Conservation (phyloP, 2,797 vertebrate species). For the Crypturellus tataupa region DNA sequence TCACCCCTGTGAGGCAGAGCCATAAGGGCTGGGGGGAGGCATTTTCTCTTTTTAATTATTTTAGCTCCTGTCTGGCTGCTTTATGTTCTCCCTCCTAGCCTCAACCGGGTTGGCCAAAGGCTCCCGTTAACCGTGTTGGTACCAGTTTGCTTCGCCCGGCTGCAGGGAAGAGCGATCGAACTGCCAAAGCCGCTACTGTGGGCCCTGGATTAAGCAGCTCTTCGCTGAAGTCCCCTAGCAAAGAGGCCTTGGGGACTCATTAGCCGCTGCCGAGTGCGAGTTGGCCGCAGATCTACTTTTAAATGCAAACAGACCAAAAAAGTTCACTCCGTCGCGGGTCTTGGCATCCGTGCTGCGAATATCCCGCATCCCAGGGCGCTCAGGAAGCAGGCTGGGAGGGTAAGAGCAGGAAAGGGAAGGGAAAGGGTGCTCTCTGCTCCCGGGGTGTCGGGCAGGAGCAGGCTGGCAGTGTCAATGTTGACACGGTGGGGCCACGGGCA, state of each 20-base stretch:
- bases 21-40: neutral
- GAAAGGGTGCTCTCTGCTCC: neutral
- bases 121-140: neutral
- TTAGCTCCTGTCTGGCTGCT: neutral
- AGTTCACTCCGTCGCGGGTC: accelerated
- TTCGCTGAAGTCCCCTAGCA: neutral
- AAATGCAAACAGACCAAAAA: accelerated
- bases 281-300: neutral
- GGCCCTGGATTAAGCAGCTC: neutral
- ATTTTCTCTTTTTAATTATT: neutral
- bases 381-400: neutral
- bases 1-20: neutral
- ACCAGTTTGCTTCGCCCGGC: neutral
- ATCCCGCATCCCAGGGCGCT: accelerated
- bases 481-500: too few species aligned
- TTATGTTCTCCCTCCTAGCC: neutral
- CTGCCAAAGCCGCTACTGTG: neutral
- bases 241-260: constrained; percentile 42
- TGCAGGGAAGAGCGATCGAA: constrained; percentile 6
- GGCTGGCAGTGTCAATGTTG: neutral
- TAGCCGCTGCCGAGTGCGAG: neutral
- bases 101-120: accelerated
- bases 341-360: accelerated
- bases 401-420: neutral
- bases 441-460: neutral